These are phyloP conservation scores for Luffia ferchaultella DNA, from an alignment of 2,888 invertebrate species.

Conservation along the genomic window DNA sequence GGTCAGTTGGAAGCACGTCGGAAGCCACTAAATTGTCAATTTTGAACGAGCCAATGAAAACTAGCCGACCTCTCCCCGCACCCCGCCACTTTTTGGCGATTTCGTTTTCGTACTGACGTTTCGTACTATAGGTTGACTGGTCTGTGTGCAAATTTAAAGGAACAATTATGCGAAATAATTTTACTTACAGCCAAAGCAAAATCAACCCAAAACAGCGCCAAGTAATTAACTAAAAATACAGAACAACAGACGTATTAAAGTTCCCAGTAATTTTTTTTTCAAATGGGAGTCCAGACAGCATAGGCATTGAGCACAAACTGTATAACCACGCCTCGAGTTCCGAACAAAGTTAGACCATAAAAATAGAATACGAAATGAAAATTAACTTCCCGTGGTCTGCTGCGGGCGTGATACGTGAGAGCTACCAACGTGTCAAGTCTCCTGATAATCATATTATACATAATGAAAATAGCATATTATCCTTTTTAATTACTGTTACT, in stretches of 20 bases:
- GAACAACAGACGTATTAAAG: background rate
- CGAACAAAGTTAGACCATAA: slow-evolving; percentile 20
- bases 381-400: slow-evolving; percentile 11
- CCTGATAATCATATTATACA: no score
- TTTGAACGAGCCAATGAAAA: no score
- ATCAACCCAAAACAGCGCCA: background rate
- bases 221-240: no score
- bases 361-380: slow-evolving; percentile 41
- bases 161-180: background rate
- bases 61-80: no score
- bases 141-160: background rate
- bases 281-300: background rate
- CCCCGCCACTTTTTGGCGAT: no score
- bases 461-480: no score
- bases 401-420: background rate
- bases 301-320: background rate
- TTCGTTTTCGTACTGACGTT: background rate
- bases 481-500: no score
- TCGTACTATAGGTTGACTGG: background rate
- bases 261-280: background rate
- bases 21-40: no score
- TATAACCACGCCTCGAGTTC: background rate
- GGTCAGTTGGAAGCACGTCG: no score
- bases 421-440: no score
- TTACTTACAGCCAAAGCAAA: background rate